Evolutionary conservation across 2,113 vertebrate species (phyloP).

Genomic region (Pelodiscus sinensis): DNA sequence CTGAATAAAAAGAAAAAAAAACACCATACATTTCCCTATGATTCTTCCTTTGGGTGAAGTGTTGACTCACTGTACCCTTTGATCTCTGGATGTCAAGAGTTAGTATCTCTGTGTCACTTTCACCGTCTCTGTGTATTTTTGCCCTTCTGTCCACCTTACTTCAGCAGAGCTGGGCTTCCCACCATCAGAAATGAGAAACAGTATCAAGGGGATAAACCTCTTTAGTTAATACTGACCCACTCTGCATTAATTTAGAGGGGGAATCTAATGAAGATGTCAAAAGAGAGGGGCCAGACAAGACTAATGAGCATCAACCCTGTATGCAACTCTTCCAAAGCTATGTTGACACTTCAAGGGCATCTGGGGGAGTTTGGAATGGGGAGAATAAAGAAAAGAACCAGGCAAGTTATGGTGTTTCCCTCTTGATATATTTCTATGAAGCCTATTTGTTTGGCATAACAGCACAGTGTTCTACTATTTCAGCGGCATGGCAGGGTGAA

Average conservation of each 20-base stretch:
- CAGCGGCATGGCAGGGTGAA: not conserved
- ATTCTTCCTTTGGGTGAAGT: not conserved
- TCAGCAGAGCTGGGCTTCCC: not conserved
- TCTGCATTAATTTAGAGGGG: not conserved
- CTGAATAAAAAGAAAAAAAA: not conserved
- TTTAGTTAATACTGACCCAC: not conserved
- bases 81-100: accelerated
- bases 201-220: not conserved
- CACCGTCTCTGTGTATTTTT: not conserved
- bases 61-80: not conserved
- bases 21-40: not conserved
- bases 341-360: accelerated
- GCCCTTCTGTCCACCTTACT: accelerated
- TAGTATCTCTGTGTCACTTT: not conserved
- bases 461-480: not conserved
- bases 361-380: not conserved
- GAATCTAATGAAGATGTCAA: not conserved
- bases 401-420: accelerated
- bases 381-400: not conserved
- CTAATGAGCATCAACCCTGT: not conserved
- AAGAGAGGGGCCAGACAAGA: not conserved
- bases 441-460: not conserved
- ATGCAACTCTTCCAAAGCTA: not conserved
- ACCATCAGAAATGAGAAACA: not conserved
- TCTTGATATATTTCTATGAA: not conserved